Percentiles rank a stretch among this genome's conserved stretches.
These are phyloP conservation scores for Rhombomys opimus DNA, from an alignment of 2,113 vertebrate species.

Conservation along the genomic window DNA sequence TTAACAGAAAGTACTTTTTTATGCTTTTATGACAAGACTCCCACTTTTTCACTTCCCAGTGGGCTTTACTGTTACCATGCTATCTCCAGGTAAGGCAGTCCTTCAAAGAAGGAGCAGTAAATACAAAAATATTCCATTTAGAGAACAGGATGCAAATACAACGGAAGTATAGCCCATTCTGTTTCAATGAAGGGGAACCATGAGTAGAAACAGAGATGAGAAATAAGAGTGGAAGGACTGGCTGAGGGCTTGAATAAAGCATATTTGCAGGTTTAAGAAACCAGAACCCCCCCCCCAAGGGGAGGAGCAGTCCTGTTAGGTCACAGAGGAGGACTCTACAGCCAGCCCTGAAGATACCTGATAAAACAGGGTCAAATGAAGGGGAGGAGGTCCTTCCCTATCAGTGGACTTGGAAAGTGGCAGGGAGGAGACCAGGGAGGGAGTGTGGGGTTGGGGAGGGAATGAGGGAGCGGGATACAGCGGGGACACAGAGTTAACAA, in stretches of 20 bases:
- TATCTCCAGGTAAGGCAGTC: neutral
- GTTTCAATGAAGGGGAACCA: neutral
- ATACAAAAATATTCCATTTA: neutral
- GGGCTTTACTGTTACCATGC: neutral
- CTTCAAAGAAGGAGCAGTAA: neutral
- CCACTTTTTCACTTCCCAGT: neutral
- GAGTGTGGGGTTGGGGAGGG: too few relatives aligned
- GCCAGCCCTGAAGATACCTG: too few relatives aligned
- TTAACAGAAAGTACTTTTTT: neutral
- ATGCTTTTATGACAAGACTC: neutral
- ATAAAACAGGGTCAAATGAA: too few relatives aligned
- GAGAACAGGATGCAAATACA: neutral
- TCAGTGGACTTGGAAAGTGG: too few relatives aligned
- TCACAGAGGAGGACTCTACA: too few relatives aligned
- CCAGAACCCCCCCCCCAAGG: too few relatives aligned
- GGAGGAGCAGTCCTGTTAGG: too few relatives aligned
- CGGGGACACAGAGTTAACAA: too few relatives aligned
- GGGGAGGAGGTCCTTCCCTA: too few relatives aligned
- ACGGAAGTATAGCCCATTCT: neutral
- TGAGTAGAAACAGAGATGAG: neutral
- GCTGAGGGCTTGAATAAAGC: neutral
- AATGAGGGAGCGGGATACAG: too few relatives aligned
- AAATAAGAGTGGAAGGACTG: neutral
- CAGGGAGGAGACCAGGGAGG: too few relatives aligned
- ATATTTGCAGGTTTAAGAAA: neutral